Evolutionary conservation across 2,113 vertebrate genomes (phyloP), one percentile per base, ranked within the genome.

Genomic region (Emydura subglobosa): DNA sequence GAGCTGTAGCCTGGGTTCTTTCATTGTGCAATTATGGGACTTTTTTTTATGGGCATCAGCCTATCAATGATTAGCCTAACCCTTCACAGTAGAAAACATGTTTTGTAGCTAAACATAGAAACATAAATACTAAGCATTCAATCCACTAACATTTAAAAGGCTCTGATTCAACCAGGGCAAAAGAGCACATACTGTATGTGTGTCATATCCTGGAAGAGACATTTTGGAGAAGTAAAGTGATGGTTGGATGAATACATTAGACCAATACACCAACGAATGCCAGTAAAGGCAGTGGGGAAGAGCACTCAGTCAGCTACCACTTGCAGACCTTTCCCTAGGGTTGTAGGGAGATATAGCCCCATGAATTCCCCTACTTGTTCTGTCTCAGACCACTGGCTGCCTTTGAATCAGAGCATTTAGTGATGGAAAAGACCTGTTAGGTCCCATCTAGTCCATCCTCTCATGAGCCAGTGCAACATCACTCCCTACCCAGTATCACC

Each of bases 61-160:
- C 87, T 86, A 50, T 92, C 81, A 95, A 94, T 44, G 53, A 93
- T 95, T 97, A 95, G 44, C 91, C 89, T 81, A 92, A 93, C 16
- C 34, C 34, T 91, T 92, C 55, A 61, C 65, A 88, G 50, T 53
- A 86, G 78, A 93, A 89, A 94, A 92, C 27, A 79, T 86, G 79
- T 86, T 95, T 95, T 91, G 74, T 79, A 92, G 84, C 86, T 92
- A 79, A 91, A 96, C 25, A 88, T 47, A 88, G 95, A 93, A 95
- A 88, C 83, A 61, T 34, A 72, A 90, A 91, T 91, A 86, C 47
- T 14, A 22, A 86, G 51, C 19, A 25, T 14, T 85, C 50, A 61
- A 5, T 57, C 54, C 80, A 68, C 25, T 83, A 86, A 80, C 83
- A 47, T 8, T 49, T 84, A 55, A 51, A 93, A 92, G 42, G 80